phyloP scores from a whole-genome alignment of 2,797 vertebrate species.

The Poecilia gillii region DNA sequence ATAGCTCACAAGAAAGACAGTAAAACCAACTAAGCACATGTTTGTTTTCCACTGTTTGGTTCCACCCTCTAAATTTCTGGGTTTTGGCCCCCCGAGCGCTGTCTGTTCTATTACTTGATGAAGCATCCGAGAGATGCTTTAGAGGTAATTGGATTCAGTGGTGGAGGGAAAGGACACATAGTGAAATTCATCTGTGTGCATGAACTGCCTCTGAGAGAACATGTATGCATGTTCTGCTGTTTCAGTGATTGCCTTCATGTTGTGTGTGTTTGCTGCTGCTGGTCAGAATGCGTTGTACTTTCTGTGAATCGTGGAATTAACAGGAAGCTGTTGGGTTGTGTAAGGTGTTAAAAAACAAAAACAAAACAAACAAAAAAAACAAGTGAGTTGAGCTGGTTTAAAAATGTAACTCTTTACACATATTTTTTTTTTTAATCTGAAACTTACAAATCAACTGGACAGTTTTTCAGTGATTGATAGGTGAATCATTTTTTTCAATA shows the following conservation, averaged over 20 bases:
- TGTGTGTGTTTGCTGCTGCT: slow-evolving; percentile 27
- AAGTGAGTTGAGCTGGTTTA: neutral
- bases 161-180: slow-evolving; percentile 59
- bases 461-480: neutral
- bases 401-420: slow-evolving; percentile 20
- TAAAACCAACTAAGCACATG: neutral
- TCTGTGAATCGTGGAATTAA: slow-evolving; percentile 62
- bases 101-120: slow-evolving; percentile 68
- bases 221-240: slow-evolving; percentile 15
- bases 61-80: slow-evolving; percentile 29
- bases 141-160: slow-evolving; percentile 75
- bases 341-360: slow-evolving; percentile 27
- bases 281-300: slow-evolving; percentile 30
- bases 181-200: slow-evolving; percentile 52
- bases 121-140: slow-evolving; percentile 70
- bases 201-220: slow-evolving; percentile 40
- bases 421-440: neutral
- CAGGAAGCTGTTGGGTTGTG: slow-evolving; percentile 53
- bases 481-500: neutral
- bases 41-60: slow-evolving; percentile 23
- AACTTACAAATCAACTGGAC: neutral
- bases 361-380: neutral
- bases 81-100: slow-evolving; percentile 40
- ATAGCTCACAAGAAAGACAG: neutral
- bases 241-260: slow-evolving; percentile 16